Base-by-base conservation (phyloP, 2,797 vertebrate species). In the Microchirus variegatus region DNA sequence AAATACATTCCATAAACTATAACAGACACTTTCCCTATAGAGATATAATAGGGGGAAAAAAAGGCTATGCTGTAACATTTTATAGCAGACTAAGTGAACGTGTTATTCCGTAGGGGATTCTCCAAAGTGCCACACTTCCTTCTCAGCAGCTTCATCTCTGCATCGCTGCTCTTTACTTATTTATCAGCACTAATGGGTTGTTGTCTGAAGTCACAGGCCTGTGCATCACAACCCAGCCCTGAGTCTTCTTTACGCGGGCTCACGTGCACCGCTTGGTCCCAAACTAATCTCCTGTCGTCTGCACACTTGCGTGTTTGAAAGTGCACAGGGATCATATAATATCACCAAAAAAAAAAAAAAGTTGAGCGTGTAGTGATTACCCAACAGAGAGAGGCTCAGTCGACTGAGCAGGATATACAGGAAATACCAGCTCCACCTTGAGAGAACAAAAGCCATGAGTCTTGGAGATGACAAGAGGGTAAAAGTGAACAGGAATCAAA, bases 371-470 rank as follows among this genome's bases (percentile, higher is more conserved):
- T 50, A 59, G 63, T 49, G 53, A 75, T 70, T 62, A 63, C n/a
- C 42, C 60, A 53, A 64, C n/a, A 52, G 51, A 18, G 31, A 59
- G 66, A 18, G 18, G 59, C 35, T 59, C 67, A 64, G 59, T 71
- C 73, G 72, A 78, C 80, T 44, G 70, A 89, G 76, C 89, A 84
- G 89, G 91, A 91, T 81, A 84, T 90, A 89, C 92, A 90, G 88
- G 92, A 93, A 93, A 91, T 88, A 90, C 91, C 89, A 88, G 92
- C 83, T 91, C 84, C 82, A 83, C 86, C 86, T 86, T 87, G 59
- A 72, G 70, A 77, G 67, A 85, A 90, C 85, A 90, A 81, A 66
- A 51, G 15, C 70, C 59, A 36, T 10, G 43, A 49, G 64, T 69
- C 63, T 44, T 18, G 52, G 18, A 85, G 55, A 74, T 5, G 10